Evolutionary conservation across 2,888 invertebrate genomes (phyloP).

Genomic region (Caenorhabditis sinica): DNA sequence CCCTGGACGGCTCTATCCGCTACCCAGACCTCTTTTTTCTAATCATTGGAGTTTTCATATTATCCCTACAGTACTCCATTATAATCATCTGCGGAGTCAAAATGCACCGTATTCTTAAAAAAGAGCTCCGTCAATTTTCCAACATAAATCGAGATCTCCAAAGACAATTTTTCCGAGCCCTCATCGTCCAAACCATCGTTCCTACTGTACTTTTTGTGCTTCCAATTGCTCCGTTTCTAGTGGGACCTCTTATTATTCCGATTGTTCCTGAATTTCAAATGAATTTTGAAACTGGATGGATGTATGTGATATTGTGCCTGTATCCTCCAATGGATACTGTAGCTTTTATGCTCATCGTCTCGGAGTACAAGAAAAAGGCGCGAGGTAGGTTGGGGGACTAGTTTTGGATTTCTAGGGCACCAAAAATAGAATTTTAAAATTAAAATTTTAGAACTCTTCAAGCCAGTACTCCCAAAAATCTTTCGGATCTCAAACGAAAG

Average conservation of each 20-base stretch:
- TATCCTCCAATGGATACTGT: slow-evolving; percentile 33
- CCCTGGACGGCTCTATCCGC: background rate
- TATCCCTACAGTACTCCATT: background rate
- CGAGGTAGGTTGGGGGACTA: background rate
- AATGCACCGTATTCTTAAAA: background rate
- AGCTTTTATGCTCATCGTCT: slow-evolving; percentile 19
- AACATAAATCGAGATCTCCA: slow-evolving; percentile 18
- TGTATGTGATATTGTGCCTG: slow-evolving; percentile 13
- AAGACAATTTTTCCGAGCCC: slow-evolving; percentile 29
- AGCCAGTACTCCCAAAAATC: background rate
- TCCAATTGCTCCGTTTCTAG: slow-evolving; percentile 16
- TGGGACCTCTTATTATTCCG: background rate
- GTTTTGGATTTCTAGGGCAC: background rate
- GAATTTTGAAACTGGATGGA: slow-evolving; percentile 17
- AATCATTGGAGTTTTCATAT: background rate
- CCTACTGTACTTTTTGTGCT: slow-evolving; percentile 26
- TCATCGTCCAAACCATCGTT: slow-evolving; percentile 22
- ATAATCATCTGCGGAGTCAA: slow-evolving; percentile 7
- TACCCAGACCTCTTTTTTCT: background rate
- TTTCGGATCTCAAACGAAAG: background rate
- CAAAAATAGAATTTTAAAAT: background rate
- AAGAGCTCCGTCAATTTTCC: slow-evolving; percentile 4
- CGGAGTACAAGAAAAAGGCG: slow-evolving; percentile 1
- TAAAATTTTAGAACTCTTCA: background rate
- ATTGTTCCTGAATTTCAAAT: background rate